Conservation (phyloP, 1,140 invertebrate species). For the Ceratitis capitata region DNA sequence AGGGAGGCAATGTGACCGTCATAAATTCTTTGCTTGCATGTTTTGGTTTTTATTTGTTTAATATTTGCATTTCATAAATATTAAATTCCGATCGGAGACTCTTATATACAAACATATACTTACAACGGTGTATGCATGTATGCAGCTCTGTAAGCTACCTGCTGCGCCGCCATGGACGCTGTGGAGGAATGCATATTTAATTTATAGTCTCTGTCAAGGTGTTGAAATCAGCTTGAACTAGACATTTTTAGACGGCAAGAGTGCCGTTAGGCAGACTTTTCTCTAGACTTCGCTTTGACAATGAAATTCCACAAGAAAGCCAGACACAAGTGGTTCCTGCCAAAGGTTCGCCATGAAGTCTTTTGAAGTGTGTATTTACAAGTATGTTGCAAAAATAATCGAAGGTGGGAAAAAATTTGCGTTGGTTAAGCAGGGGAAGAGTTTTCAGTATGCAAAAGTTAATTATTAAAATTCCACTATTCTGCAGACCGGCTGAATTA, state of each 20-base stretch:
- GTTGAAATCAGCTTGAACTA: neutral
- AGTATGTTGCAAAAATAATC: neutral
- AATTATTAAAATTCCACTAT: too few species aligned
- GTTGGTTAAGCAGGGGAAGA: too few species aligned
- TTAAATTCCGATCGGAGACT: conserved; percentile 26
- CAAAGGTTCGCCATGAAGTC: too few species aligned
- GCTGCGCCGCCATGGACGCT: neutral
- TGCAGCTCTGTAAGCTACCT: neutral
- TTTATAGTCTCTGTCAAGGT: neutral
- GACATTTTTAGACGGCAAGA: neutral
- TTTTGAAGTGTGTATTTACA: neutral
- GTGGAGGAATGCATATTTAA: neutral
- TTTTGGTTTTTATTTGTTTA: conserved; percentile 29
- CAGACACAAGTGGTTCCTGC: too few species aligned
- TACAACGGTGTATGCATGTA: neutral
- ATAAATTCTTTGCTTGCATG: conserved; percentile 25
- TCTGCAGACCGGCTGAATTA: too few species aligned
- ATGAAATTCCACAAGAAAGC: neutral
- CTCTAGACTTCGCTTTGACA: neutral
- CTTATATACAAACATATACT: neutral
- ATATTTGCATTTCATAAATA: conserved; percentile 41
- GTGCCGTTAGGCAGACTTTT: neutral
- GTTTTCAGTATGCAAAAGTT: too few species aligned
- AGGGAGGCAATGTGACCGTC: neutral
- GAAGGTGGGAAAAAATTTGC: neutral